A percentile compares a stretch with the other conserved stretches of the same genome.
These are phyloP conservation scores for Mercenaria mercenaria DNA, from an alignment of 1,140 invertebrate species.

Conservation along the genomic window DNA sequence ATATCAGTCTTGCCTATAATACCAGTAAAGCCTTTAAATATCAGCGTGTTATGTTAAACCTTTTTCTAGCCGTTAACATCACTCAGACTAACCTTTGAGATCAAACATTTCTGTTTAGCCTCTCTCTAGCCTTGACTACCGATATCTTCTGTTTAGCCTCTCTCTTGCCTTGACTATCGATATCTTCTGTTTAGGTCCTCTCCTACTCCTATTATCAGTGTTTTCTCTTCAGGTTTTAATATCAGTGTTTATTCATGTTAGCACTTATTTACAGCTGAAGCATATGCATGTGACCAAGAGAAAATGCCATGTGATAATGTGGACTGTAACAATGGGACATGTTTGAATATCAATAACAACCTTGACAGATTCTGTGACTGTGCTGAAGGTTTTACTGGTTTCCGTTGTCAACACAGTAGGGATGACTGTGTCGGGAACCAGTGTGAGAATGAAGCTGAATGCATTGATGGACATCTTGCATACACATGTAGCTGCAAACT, in stretches of 20 bases:
- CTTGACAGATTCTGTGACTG: neutral
- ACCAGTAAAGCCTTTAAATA: no score
- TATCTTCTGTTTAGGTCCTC: no score
- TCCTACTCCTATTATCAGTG: no score
- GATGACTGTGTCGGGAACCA: conserved; percentile 1
- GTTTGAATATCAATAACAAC: neutral
- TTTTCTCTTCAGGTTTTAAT: no score
- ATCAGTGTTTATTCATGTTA: neutral
- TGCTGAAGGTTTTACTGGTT: conserved; percentile 16
- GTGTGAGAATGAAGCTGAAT: conserved; percentile 25
- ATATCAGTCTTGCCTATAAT: no score
- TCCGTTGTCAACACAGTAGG: conserved; percentile 17
- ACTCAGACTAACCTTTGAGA: no score
- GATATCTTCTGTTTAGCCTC: no score
- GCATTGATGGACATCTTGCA: neutral
- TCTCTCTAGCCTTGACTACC: no score
- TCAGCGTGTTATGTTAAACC: no score
- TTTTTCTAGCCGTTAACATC: no score
- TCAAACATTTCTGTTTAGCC: no score
- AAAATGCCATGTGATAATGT: neutral
- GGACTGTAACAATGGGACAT: neutral
- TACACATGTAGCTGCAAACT: neutral
- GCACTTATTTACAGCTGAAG: neutral
- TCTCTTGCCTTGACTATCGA: no score
- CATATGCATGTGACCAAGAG: conserved; percentile 8